A percentile compares a stretch with the other conserved stretches of the same genome.
phyloP scores from a whole-genome alignment of 2,888 invertebrate genomes.

The Stenurella melanura region DNA sequence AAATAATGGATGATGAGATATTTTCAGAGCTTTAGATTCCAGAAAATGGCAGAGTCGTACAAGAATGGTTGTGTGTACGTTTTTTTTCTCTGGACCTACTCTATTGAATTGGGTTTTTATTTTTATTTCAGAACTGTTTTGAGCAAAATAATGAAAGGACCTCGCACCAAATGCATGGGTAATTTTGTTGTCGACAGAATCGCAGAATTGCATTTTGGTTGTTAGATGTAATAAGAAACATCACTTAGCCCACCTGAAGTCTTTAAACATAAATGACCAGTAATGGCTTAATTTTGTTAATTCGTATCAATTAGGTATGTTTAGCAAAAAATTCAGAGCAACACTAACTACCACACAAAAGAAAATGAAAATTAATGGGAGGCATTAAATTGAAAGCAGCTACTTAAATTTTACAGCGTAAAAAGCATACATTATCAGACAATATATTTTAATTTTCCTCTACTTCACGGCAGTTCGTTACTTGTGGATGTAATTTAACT shows the following conservation, averaged over 20 bases:
- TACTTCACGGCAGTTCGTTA: not conserved
- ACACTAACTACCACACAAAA: not conserved
- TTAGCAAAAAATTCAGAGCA: not conserved
- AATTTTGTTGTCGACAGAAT: too few species aligned
- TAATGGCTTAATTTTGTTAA: constrained; percentile 3
- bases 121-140: too few species aligned
- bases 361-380: constrained; percentile 13
- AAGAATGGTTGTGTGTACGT: too few species aligned
- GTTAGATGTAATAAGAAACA: too few species aligned
- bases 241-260: not conserved
- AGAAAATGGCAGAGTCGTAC: too few species aligned
- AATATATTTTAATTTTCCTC: constrained; percentile 17
- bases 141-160: too few species aligned
- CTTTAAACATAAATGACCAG: constrained; percentile 10
- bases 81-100: too few species aligned
- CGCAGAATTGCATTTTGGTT: too few species aligned
- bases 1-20: too few species aligned
- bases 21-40: too few species aligned
- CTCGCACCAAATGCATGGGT: too few species aligned
- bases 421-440: constrained; percentile 14
- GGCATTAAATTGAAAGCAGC: constrained; percentile 15
- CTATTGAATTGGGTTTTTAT: too few species aligned
- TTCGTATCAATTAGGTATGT: not conserved
- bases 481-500: not conserved
- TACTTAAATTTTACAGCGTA: constrained; percentile 13